Conservation (phyloP, 2,797 vertebrate genomes). For the Micrastur ruficollis region DNA sequence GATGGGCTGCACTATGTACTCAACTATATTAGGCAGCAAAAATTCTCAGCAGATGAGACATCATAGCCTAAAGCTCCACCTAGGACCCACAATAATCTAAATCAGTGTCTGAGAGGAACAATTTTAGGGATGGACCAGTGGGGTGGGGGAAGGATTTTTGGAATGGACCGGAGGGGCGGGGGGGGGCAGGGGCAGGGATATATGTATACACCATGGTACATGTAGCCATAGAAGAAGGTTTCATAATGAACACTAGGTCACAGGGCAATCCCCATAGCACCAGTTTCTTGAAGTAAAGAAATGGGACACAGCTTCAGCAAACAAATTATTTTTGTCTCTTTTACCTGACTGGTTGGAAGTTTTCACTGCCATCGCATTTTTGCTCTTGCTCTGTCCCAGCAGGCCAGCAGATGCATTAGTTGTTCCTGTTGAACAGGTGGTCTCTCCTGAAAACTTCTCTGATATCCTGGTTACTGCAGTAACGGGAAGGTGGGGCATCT, state of each 20-base stretch:
- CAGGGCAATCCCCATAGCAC: background rate
- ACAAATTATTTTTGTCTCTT: background rate
- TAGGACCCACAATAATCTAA: background rate
- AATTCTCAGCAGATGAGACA: background rate
- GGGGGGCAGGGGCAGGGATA: too few species aligned
- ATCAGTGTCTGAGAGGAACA: background rate
- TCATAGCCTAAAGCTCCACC: background rate
- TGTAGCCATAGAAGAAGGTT: background rate
- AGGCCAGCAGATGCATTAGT: slow-evolving; percentile 51
- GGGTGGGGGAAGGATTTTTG: too few species aligned
- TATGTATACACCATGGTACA: background rate
- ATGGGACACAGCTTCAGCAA: background rate
- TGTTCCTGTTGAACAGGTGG: slow-evolving; percentile 47
- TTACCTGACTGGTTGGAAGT: slow-evolving; percentile 79
- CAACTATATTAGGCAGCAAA: background rate
- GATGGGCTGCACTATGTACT: background rate
- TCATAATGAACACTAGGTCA: background rate
- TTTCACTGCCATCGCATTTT: slow-evolving; percentile 69
- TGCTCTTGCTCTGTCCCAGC: slow-evolving; percentile 54
- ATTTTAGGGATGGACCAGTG: too few species aligned
- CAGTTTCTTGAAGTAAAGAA: background rate
- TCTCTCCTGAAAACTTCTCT: slow-evolving; percentile 78
- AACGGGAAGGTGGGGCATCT: slow-evolving; percentile 88
- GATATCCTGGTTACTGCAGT: slow-evolving; percentile 75
- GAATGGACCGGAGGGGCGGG: too few species aligned